These are phyloP conservation scores for Catonia carolina DNA, from an alignment of 2,888 invertebrate genomes.

Conservation along the genomic window DNA sequence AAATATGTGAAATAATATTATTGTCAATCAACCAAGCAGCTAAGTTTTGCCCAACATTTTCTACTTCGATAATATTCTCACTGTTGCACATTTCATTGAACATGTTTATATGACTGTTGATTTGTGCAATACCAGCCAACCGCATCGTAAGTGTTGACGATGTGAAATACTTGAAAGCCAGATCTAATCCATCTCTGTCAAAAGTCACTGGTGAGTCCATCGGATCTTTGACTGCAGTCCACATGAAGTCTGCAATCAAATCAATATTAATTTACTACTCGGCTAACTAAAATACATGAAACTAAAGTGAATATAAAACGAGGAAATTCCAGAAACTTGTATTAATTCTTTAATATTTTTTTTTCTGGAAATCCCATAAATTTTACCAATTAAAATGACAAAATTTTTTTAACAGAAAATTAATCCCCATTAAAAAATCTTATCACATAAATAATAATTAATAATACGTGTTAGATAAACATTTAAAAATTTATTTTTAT, in stretches of 20 bases:
- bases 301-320: background rate
- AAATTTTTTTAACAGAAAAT: no score
- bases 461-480: no score
- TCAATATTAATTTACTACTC: background rate
- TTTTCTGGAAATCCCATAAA: background rate
- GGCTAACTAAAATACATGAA: background rate
- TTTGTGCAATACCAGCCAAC: constrained; percentile 87
- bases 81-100: constrained; percentile 88
- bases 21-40: constrained; percentile 84
- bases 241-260: constrained; percentile 74
- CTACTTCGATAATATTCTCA: constrained; percentile 78
- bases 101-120: constrained; percentile 87
- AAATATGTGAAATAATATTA: constrained; percentile 87
- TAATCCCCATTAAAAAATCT: no score
- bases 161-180: constrained; percentile 95
- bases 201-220: constrained; percentile 78
- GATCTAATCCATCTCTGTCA: constrained; percentile 78
- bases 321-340: background rate
- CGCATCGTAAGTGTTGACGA: constrained; percentile 92
- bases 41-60: constrained; percentile 73
- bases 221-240: constrained; percentile 91
- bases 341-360: constrained; percentile 12
- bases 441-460: no score
- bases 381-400: background rate
- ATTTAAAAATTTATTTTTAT: no score